phyloP scores from a whole-genome alignment of 2,888 invertebrate genomes.

The Agriopis leucophaearia region DNA sequence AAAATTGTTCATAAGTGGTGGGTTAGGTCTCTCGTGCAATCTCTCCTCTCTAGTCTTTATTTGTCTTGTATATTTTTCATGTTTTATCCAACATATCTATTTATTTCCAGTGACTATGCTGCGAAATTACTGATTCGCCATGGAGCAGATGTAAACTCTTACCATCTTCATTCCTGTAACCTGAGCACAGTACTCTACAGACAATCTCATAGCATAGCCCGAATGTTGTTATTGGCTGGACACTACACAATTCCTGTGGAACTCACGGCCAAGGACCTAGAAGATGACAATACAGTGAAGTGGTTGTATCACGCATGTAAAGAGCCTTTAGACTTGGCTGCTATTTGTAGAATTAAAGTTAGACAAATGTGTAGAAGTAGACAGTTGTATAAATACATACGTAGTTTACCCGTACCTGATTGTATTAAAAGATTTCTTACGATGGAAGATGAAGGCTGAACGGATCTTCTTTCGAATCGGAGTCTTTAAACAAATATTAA shows the following conservation, averaged over 20 bases:
- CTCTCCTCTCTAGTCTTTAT: not conserved
- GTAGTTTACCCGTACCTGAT: conserved; percentile 83
- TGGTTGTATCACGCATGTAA: conserved; percentile 76
- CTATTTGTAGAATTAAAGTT: conserved; percentile 86
- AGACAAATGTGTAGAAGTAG: conserved; percentile 64
- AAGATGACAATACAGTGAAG: conserved; percentile 54
- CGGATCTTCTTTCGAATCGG: too few relatives aligned
- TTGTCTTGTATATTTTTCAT: not conserved
- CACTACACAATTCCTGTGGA: conserved; percentile 51
- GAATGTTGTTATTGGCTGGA: conserved; percentile 77
- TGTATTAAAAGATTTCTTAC: conserved; percentile 86
- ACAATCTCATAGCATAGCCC: conserved; percentile 62
- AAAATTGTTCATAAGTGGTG: too few relatives aligned
- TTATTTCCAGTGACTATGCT: conserved; percentile 77
- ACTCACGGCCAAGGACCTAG: conserved; percentile 45
- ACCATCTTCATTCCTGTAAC: conserved; percentile 85
- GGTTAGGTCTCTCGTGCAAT: too few relatives aligned
- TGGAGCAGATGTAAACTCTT: conserved; percentile 88
- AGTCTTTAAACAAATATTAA: too few relatives aligned
- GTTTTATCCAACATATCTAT: not conserved
- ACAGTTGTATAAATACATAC: conserved; percentile 70
- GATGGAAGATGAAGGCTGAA: conserved; percentile 80
- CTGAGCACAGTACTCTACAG: conserved; percentile 83
- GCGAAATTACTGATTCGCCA: conserved; percentile 86
- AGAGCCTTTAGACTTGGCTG: conserved; percentile 83